Evolutionary conservation across 2,113 vertebrate species (phyloP).

Genomic region (Heliornis fulica): DNA sequence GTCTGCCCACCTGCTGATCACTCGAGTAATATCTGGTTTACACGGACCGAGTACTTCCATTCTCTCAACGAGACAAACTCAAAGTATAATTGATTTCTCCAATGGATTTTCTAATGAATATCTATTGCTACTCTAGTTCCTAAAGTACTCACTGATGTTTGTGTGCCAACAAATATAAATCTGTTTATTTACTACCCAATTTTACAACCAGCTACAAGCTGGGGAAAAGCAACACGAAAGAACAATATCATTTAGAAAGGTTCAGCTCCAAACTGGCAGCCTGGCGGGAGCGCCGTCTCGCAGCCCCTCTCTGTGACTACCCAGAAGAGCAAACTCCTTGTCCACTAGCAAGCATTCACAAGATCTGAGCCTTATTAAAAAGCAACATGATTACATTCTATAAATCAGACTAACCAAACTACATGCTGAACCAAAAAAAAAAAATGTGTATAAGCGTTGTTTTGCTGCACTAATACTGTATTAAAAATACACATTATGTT

Average conservation of each 20-base stretch:
- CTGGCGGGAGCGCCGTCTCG: fast-evolving
- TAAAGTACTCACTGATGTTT: slow-evolving; percentile 25
- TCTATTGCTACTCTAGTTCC: slow-evolving; percentile 1
- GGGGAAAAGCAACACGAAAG: background rate
- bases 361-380: background rate
- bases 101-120: slow-evolving; percentile 63
- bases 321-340: background rate
- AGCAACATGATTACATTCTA: background rate
- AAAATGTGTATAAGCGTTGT: background rate
- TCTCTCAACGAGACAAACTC: slow-evolving; percentile 25
- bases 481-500: background rate
- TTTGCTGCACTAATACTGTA: background rate
- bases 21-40: background rate
- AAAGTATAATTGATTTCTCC: slow-evolving; percentile 64
- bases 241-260: background rate
- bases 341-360: background rate
- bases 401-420: background rate
- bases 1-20: slow-evolving; percentile 20
- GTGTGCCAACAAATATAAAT: slow-evolving; percentile 37
- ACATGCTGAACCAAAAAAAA: background rate
- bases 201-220: background rate
- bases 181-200: background rate
- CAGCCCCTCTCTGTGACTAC: background rate
- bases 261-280: background rate
- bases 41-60: background rate